phyloP scores from a whole-genome alignment of 2,888 invertebrate species.

The Fragum fragum region DNA sequence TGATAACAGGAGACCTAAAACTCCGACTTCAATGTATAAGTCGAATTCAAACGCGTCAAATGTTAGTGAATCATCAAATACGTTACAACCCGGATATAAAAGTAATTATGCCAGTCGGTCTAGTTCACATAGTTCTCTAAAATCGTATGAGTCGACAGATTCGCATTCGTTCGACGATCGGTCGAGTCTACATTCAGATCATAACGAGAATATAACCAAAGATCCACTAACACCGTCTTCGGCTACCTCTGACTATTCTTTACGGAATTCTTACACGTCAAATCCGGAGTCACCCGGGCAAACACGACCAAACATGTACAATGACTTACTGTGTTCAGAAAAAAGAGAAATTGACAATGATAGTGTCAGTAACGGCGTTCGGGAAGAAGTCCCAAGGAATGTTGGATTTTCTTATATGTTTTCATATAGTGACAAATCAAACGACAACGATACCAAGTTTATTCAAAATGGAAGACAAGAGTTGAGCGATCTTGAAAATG shows the following conservation, averaged over 20 bases:
- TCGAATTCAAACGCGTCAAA: conserved; percentile 56
- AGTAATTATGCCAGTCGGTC: conserved; percentile 38
- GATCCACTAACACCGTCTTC: conserved; percentile 44
- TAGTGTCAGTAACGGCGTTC: neutral
- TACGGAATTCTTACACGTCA: conserved; percentile 34
- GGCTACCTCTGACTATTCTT: conserved; percentile 48
- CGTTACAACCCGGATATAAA: conserved; percentile 14
- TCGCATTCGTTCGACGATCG: conserved; percentile 39
- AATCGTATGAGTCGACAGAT: conserved; percentile 58
- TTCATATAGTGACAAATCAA: conserved; percentile 19
- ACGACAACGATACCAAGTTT: neutral
- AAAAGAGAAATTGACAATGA: neutral
- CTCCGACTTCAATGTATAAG: conserved; percentile 56
- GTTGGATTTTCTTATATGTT: conserved; percentile 19
- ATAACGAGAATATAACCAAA: neutral
- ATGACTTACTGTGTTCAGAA: neutral
- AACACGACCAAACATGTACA: conserved; percentile 50
- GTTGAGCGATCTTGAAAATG: conserved; percentile 8
- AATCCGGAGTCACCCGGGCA: conserved; percentile 32
- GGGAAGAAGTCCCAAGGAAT: conserved; percentile 1
- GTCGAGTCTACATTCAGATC: conserved; percentile 35
- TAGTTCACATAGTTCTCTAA: conserved; percentile 64
- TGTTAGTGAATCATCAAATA: conserved; percentile 42
- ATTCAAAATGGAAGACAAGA: neutral
- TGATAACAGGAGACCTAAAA: conserved; percentile 58